A percentile compares a stretch with the other conserved stretches of the same genome.
These are phyloP conservation scores for Tokudaia tokunoshimensis DNA, from an alignment of 2,797 vertebrate genomes.

Conservation along the genomic window DNA sequence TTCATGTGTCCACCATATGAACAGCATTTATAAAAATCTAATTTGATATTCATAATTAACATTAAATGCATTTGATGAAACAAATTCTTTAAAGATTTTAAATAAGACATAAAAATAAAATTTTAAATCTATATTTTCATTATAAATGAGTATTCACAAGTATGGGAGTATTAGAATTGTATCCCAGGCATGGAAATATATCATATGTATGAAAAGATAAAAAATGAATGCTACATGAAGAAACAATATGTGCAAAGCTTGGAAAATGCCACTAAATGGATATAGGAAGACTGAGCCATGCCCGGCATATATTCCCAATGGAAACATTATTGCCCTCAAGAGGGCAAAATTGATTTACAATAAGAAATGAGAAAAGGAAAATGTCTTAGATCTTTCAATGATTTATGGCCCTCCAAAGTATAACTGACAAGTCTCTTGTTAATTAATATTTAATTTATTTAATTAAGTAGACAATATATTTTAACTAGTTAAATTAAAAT, in stretches of 20 bases:
- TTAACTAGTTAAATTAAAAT: constrained; percentile 54
- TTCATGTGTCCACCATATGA: background rate
- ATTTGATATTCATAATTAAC: background rate
- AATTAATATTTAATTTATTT: constrained; percentile 42
- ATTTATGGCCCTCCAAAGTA: background rate
- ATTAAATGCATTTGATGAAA: constrained; percentile 3
- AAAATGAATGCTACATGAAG: background rate
- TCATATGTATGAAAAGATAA: background rate
- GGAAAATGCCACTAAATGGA: background rate
- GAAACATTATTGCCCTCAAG: background rate
- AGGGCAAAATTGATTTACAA: background rate
- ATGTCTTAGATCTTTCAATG: background rate
- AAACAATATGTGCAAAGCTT: background rate
- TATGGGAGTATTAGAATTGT: background rate
- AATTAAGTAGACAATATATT: background rate
- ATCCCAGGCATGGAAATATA: background rate
- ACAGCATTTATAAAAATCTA: background rate
- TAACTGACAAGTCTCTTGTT: constrained; percentile 6
- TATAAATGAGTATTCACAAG: background rate
- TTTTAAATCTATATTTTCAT: constrained; percentile 4
- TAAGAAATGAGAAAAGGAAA: background rate
- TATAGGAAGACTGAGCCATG: background rate
- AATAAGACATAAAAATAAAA: background rate
- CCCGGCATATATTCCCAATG: background rate
- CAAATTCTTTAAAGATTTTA: background rate